Percentiles rank a stretch among this genome's conserved stretches.
phyloP scores from a whole-genome alignment of 2,888 invertebrate genomes.

The Ectropis crepuscularia region DNA sequence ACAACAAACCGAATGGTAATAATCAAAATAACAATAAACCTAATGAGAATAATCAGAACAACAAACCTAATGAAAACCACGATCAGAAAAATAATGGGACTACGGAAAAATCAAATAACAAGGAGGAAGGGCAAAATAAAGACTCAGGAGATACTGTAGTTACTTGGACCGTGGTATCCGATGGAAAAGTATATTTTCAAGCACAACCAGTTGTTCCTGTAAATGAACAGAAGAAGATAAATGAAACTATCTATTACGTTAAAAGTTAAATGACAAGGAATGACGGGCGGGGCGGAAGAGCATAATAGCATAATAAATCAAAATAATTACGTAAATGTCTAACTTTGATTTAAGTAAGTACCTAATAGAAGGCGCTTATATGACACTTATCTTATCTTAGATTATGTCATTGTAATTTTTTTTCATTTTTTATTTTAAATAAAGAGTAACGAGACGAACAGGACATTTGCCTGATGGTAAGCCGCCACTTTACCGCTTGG shows the following conservation, averaged over 20 bases:
- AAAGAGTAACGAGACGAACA: too few relatives aligned
- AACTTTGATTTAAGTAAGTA: too few relatives aligned
- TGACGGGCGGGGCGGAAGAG: too few relatives aligned
- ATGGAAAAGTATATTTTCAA: conserved; percentile 50
- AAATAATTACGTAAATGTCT: too few relatives aligned
- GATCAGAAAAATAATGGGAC: conserved; percentile 3
- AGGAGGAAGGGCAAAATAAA: not conserved
- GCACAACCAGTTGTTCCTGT: conserved; percentile 53
- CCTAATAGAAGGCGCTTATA: too few relatives aligned
- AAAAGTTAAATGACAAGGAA: conserved; percentile 18
- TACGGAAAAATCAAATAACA: conserved; percentile 1
- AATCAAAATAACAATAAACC: not conserved
- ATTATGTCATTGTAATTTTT: too few relatives aligned
- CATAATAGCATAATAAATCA: too few relatives aligned
- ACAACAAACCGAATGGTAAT: not conserved
- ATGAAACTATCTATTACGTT: conserved; percentile 51
- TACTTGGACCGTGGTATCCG: not conserved
- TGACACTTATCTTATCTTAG: too few relatives aligned
- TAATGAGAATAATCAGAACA: not conserved
- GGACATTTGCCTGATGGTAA: too few relatives aligned
- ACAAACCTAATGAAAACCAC: not conserved
- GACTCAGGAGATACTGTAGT: not conserved
- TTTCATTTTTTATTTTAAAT: too few relatives aligned
- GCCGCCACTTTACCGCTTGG: too few relatives aligned
- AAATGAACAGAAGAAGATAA: conserved; percentile 39